Conservation (phyloP, 2,888 invertebrate genomes). For the Drosophila flavopinicola region DNA sequence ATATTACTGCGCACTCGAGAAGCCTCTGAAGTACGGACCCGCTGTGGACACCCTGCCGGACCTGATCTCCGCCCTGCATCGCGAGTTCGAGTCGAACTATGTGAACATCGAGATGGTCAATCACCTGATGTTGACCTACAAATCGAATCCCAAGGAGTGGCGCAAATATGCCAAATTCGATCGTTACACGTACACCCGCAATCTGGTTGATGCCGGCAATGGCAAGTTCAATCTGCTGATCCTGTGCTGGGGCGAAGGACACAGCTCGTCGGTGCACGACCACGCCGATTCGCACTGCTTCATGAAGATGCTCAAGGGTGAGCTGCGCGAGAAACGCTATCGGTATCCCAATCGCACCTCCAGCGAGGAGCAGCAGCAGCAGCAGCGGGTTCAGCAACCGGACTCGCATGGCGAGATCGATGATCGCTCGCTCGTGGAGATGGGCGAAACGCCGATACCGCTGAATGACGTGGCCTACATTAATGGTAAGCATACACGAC, state of each 20-base stretch:
- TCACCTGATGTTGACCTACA: conserved; percentile 90
- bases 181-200: conserved; percentile 95
- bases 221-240: conserved; percentile 98
- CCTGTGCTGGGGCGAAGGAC: conserved; percentile 99
- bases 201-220: conserved; percentile 97
- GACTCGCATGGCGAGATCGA: conserved; percentile 67
- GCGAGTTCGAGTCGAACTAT: conserved; percentile 90
- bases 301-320: conserved; percentile 96
- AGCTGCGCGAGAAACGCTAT: conserved; percentile 90
- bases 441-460: conserved; percentile 87
- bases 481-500: conserved; percentile 89
- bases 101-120: conserved; percentile 97
- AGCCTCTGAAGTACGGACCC: conserved; percentile 83
- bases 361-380: conserved; percentile 16
- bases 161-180: conserved; percentile 97
- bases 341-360: conserved; percentile 65
- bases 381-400: not conserved
- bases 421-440: conserved; percentile 87
- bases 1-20: conserved; percentile 83
- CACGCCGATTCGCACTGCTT: conserved; percentile 98
- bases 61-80: conserved; percentile 89
- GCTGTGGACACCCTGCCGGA: conserved; percentile 86
- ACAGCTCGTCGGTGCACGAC: conserved; percentile 97
- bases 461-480: conserved; percentile 96
- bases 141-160: conserved; percentile 96